Evolutionary conservation across 2,888 invertebrate species (phyloP).

Genomic region (Orgyia antiqua): DNA sequence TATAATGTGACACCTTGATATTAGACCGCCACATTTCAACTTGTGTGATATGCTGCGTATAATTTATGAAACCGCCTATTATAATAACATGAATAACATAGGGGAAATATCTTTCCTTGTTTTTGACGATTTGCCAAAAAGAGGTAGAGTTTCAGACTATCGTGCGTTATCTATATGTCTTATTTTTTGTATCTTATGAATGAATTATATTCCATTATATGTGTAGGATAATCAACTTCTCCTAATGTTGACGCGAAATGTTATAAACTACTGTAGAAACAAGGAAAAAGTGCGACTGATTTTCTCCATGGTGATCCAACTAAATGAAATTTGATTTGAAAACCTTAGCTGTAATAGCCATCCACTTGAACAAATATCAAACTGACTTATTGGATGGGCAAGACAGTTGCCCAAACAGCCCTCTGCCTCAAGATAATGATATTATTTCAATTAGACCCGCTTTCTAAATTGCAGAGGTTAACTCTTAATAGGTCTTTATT

Average conservation of each 20-base stretch:
- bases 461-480: constrained; percentile 10
- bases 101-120: constrained; percentile 11
- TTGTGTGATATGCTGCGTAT: constrained; percentile 10
- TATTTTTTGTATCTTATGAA: no score
- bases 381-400: constrained; percentile 12
- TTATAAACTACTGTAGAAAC: no score
- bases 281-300: no score
- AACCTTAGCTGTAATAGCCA: constrained; percentile 13
- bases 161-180: no score
- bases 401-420: constrained; percentile 9
- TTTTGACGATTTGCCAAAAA: constrained; percentile 19
- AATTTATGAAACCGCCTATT: constrained; percentile 15
- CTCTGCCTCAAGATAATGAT: constrained; percentile 9
- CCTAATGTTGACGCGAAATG: no score
- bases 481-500: constrained; percentile 11
- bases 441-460: constrained; percentile 11
- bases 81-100: constrained; percentile 22
- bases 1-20: constrained; percentile 29
- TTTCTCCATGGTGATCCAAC: no score
- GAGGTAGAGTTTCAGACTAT: constrained; percentile 14
- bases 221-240: no score
- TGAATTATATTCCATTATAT: no score
- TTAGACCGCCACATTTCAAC: constrained; percentile 21
- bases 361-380: constrained; percentile 14
- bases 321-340: constrained; percentile 5